Conservation (phyloP, 2,797 vertebrate genomes). For the Chelon labrosus region DNA sequence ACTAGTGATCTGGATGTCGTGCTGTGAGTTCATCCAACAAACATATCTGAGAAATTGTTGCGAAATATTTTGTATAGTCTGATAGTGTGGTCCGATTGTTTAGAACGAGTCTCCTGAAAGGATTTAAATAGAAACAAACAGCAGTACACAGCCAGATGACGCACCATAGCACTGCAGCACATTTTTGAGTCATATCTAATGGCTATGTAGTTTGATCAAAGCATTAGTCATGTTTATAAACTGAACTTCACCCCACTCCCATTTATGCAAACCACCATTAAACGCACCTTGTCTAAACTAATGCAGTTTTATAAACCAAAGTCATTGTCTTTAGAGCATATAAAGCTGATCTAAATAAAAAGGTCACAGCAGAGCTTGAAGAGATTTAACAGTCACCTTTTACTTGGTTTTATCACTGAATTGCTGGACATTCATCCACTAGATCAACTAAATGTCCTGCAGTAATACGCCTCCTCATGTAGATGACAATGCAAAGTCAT, state of each 20-base stretch:
- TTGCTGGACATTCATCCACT: no score
- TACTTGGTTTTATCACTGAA: no score
- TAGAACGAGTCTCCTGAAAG: not conserved
- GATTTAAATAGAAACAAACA: not conserved
- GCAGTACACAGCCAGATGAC: not conserved
- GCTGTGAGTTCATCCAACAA: not conserved
- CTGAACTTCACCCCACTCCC: not conserved
- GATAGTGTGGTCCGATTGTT: not conserved
- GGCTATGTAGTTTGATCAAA: not conserved
- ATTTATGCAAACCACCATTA: not conserved
- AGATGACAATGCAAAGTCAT: not conserved
- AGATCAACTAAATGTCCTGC: not conserved
- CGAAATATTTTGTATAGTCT: conserved; percentile 2
- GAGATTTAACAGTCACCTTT: no score
- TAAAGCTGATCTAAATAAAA: conserved; percentile 4
- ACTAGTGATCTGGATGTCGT: no score
- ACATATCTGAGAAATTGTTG: conserved; percentile 23
- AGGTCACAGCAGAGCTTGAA: no score
- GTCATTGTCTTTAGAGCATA: not conserved
- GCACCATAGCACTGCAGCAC: not conserved
- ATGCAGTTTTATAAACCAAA: not conserved
- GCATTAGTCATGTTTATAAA: not conserved
- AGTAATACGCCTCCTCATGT: not conserved
- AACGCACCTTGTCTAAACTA: not conserved
- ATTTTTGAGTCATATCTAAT: not conserved